phyloP scores from a whole-genome alignment of 2,888 invertebrate species.

The Xestoiulus laeticollis region DNA sequence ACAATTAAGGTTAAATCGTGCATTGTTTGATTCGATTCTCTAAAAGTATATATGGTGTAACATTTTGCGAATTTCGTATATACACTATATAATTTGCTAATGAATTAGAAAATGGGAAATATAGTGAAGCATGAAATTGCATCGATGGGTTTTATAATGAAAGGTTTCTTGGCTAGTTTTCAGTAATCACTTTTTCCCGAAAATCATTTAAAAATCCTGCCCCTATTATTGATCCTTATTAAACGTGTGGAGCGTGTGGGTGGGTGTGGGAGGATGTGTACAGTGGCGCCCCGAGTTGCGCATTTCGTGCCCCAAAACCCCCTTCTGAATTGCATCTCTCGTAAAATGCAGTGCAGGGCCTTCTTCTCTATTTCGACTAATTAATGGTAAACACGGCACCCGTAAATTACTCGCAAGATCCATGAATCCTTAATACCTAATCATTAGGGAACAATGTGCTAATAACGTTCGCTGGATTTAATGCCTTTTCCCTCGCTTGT shows the following conservation, averaged over 20 bases:
- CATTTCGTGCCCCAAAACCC: neutral
- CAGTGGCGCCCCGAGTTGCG: neutral
- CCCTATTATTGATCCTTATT: neutral
- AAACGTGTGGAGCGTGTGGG: no score
- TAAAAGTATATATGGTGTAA: no score
- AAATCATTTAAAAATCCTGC: neutral
- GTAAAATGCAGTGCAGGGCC: no score
- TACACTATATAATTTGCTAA: neutral
- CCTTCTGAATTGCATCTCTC: neutral
- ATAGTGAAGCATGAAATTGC: neutral
- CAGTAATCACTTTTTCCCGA: neutral
- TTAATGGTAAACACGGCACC: conserved; percentile 9
- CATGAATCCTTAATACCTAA: conserved; percentile 9
- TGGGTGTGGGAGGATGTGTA: no score
- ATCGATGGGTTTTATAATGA: neutral
- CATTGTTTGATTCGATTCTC: no score
- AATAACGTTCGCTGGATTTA: neutral
- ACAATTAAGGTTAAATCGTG: no score
- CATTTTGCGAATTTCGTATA: neutral
- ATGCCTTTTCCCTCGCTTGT: neutral
- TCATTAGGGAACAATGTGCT: conserved; percentile 9
- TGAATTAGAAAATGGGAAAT: neutral
- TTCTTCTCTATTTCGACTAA: neutral
- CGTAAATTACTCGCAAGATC: conserved; percentile 9
- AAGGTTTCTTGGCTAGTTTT: neutral